These are phyloP conservation scores for Passer domesticus DNA, from an alignment of 2,113 vertebrate genomes.

Conservation along the genomic window DNA sequence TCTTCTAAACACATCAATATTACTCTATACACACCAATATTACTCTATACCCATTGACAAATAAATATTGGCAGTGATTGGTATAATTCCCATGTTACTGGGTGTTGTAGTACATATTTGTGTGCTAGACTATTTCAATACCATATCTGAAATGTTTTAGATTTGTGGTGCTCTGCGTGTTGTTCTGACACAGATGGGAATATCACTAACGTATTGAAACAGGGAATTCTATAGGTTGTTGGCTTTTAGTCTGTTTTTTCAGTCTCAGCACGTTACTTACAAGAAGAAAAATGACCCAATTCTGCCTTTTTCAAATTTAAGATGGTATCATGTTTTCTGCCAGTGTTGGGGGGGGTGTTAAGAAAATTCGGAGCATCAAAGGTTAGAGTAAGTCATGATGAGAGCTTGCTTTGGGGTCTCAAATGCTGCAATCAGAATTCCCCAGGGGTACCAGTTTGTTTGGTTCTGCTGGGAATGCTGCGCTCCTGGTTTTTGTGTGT, in stretches of 20 bases:
- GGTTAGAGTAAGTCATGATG: neutral
- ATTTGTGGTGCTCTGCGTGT: neutral
- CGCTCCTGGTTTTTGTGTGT: neutral
- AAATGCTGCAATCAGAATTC: neutral
- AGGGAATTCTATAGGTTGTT: neutral
- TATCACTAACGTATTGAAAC: too few species aligned
- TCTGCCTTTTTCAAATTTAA: neutral
- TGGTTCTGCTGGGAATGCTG: neutral
- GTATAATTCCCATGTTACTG: neutral
- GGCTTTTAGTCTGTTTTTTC: neutral
- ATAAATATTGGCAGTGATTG: neutral
- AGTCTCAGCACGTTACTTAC: neutral
- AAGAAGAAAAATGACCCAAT: neutral
- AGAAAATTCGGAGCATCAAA: neutral
- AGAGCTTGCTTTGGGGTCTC: neutral
- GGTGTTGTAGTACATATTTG: neutral
- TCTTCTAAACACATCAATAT: neutral
- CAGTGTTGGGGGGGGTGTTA: neutral
- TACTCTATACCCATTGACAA: neutral
- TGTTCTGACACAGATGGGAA: neutral
- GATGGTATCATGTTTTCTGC: neutral
- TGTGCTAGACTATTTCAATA: neutral
- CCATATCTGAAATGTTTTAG: neutral
- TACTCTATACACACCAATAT: too few species aligned
- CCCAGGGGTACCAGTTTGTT: neutral